Evolutionary conservation across 2,888 invertebrate genomes (phyloP), one percentile per base, ranked within the genome.

Genomic region (Drosophila testacea): DNA sequence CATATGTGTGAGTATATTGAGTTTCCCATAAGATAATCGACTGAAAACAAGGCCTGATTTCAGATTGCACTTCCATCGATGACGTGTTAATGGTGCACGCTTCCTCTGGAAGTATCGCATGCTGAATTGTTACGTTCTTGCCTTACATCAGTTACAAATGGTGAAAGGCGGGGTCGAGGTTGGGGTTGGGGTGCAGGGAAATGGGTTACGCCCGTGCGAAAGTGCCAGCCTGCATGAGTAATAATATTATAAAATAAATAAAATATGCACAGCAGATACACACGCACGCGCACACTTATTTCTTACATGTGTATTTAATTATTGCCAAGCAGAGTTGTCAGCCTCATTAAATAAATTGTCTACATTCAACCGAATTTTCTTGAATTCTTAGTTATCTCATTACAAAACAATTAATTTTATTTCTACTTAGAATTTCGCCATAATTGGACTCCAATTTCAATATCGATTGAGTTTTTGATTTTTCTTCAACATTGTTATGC

Each of bases 1-100:
- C 27, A 10, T 32, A 39, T 42, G 10, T 71, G 39, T 32, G 38
- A 60, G 48, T 51, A 28, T 41, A 60, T 62, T 47, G 51, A 51
- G 56, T 47, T 78, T 81, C 75, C 78, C 74, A 70, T 69, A 56
- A 74, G 78, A 80, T 81, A 78, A 81, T 78, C 78, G 62, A 36
- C 11, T 46, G 61, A 59, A 68, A 68, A 70, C 72, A 70, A 65
- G 66, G 60, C 62, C 60, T 66, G 73, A 75, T 75, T 73, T 68
- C 55, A 75, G 78, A 78, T 80, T 80, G 69, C 6, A 46, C 42
- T 71, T 62, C 57, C 77, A 68, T 71, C 76, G 80, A 77, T 77
- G 81, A 80, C 68, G 79, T 74, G 81, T 69, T 79, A 81, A 79
- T 79, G 69, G 81, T 56, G 64, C 46, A 44, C 46, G 63, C 69